A percentile compares a stretch with the other conserved stretches of the same genome.
These are phyloP conservation scores for Zoanthus gigantus DNA, from an alignment of 92 coral and sea anemone genomes.

Conservation along the genomic window DNA sequence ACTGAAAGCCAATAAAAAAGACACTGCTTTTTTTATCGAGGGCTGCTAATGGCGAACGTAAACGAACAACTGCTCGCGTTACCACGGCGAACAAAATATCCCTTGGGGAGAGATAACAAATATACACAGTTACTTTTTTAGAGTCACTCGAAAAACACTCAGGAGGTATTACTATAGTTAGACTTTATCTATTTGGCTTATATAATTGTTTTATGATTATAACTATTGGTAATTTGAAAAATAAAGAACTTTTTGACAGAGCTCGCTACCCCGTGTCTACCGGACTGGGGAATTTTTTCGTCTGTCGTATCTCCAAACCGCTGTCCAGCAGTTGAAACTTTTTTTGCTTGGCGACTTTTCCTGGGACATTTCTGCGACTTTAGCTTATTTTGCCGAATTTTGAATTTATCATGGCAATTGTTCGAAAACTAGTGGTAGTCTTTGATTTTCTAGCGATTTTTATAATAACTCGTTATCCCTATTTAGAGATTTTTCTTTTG, in stretches of 20 bases:
- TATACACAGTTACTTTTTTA: not conserved
- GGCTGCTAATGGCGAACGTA: not conserved
- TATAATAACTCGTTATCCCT: conserved; percentile 92
- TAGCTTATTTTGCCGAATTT: no score
- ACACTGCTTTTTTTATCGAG: not conserved
- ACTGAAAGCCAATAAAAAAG: not conserved
- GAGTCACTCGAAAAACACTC: not conserved
- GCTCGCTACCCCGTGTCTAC: not conserved
- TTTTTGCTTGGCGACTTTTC: not conserved
- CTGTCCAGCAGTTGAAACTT: not conserved
- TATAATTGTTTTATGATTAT: not conserved
- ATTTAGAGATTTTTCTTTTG: conserved; percentile 79
- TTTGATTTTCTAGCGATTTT: conserved; percentile 85
- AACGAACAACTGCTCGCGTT: conserved; percentile 34
- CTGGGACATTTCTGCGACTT: no score
- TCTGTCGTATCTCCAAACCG: not conserved
- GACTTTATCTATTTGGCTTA: not conserved
- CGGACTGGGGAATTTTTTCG: not conserved
- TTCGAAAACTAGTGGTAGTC: conserved; percentile 73
- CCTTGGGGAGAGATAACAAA: not conserved
- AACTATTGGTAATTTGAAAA: not conserved
- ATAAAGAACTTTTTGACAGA: not conserved
- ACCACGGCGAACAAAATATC: conserved; percentile 25
- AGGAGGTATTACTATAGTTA: no score
- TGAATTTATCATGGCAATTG: conserved; percentile 63